Evolutionary conservation across 2,113 vertebrate genomes (phyloP), one percentile per base, ranked within the genome.

Genomic region (Macquaria australasica): DNA sequence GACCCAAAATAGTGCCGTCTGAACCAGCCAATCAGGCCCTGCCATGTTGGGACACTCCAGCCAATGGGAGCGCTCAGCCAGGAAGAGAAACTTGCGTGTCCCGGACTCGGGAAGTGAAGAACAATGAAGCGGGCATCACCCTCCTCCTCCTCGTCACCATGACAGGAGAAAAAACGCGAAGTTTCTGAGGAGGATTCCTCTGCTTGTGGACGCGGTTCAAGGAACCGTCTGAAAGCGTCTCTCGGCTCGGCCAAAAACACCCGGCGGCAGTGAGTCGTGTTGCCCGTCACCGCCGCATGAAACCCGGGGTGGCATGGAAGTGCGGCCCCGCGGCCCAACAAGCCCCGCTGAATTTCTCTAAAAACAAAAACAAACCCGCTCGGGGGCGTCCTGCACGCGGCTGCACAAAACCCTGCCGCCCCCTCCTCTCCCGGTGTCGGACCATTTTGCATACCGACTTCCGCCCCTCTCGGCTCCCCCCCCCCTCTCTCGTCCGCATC

Each of bases 31-130:
- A 96, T 96, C 92, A 88, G 66, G 43, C 41, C 3, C 71, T 96
- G 96, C 95, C 96, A 96, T 96, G 96, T 96, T 95, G 95, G 95
- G 94, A 93, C 64, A 39, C 8, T 50, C 18, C 76, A 81, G 67
- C 96, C 95, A 96, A 96, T 96, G 20, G 59, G n/a, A 69, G 81
- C 71, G 56, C 77, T 64, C n/a, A 15, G 50, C 84, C 74, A 48
- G 92, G 2, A n/a, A 75, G 50, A 84, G 84, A 63, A 88, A 86
- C 93, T 87, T 93, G 87, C 76, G 85, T 60, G 89, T 25, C 87
- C 91, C 91, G 53, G 72, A 56, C 60, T 15, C 21, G 16, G 82
- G 73, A 90, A 91, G 75, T 75, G 60, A 48, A 66, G 85, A 89
- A 93, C 90, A 94, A 94, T 87, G 90, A 86, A 63, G 60, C 58